phyloP scores from a whole-genome alignment of 1,140 invertebrate genomes.

The Hypothenemus hampei region DNA sequence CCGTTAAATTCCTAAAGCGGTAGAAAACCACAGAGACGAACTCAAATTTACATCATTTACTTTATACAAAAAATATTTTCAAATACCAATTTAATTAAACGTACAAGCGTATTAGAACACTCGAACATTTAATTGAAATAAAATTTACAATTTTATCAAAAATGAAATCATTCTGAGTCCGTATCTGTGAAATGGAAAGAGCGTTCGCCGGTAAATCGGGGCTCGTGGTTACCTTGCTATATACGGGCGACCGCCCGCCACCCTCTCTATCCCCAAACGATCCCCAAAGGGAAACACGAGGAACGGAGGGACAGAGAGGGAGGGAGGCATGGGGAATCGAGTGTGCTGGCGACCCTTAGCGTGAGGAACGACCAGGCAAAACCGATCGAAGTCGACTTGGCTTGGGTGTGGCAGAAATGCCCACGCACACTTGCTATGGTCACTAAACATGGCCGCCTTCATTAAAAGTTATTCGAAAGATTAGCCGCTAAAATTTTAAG shows the following conservation, averaged over 20 bases:
- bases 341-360: slow-evolving; percentile 36
- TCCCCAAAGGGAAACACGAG: slow-evolving; percentile 7
- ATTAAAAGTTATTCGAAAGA: too few relatives aligned
- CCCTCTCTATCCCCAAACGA: background rate
- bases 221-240: slow-evolving; percentile 30
- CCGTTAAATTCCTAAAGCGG: slow-evolving; percentile 25
- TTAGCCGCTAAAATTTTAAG: too few relatives aligned
- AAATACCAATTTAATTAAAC: too few relatives aligned
- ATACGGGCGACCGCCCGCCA: slow-evolving; percentile 25
- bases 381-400: slow-evolving; percentile 42
- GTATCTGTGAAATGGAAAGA: slow-evolving; percentile 14
- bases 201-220: slow-evolving; percentile 29
- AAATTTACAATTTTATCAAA: too few relatives aligned
- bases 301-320: too few relatives aligned
- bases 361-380: slow-evolving; percentile 45
- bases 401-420: slow-evolving; percentile 44
- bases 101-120: too few relatives aligned
- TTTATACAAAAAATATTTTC: too few relatives aligned
- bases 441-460: too few relatives aligned
- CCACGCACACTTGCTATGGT: slow-evolving; percentile 40
- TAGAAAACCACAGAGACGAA: slow-evolving; percentile 7
- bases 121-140: too few relatives aligned
- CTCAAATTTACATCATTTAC: background rate
- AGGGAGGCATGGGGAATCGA: slow-evolving; percentile 17
- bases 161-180: too few relatives aligned